Evolutionary conservation across 2,797 vertebrate species (phyloP), one percentile per base, ranked within the genome.

Genomic region (Vespertilio murinus): DNA sequence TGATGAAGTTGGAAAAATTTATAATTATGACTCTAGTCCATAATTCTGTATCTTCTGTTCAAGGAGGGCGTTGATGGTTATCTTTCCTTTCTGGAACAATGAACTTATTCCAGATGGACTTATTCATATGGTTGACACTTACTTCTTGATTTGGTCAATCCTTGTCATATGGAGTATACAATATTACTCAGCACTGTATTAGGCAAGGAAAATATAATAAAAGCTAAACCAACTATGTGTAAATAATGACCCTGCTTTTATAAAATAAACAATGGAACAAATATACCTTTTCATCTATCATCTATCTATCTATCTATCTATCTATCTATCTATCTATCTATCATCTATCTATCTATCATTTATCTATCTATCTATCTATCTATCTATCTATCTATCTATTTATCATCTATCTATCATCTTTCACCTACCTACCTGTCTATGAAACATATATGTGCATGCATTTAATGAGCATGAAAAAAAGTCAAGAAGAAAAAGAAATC

Each of bases 1-100:
- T 2, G 2, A 3, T 0, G 45, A 30, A 16, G 18, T 14, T 5
- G 33, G 14, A 3, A 4, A 2, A 18, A 3, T 3, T 0, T 8
- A 56, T 20, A 25, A 0, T 9, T 79, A 65, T 67, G 30, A 30
- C 9, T n/a, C 4, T 6, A 2, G 38, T 2, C 25, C 25, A 22
- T 22, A 0, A 4, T 18, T 30, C 47, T 5, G 1, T 3, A 6
- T 52, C 6, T 22, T 78, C 30, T 20, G 56, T 33, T 35, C 73
- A 3, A 30, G 33, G 9, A 3, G 11, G 35, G 23, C 6, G 1
- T 7, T 49, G 35, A 17, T 3, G 14, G 33, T 16, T 14, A 8
- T 13, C 47, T 30, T 33, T 67, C 22, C 22, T 30, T 30, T 3
- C 7, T 10, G 2, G 20, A 56, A 1, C 22, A 12, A 3, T 11